phyloP scores from a whole-genome alignment of 2,797 vertebrate species.

The Gymnothorax reevesii region DNA sequence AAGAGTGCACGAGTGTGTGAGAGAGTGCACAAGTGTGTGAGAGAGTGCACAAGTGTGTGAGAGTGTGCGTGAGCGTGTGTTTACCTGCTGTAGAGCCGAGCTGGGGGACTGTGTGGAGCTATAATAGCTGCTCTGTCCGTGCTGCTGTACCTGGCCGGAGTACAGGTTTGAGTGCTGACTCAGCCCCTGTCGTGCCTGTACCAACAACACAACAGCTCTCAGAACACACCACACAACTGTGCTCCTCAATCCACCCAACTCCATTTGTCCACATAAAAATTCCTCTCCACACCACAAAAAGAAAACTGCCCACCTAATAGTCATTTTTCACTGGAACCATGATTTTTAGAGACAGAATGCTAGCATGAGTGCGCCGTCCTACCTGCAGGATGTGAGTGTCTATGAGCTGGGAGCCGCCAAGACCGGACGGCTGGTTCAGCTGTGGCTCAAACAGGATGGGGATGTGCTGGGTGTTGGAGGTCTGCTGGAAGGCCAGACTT shows the following conservation, averaged over 20 bases:
- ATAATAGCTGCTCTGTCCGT: conserved; percentile 95
- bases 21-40: not conserved
- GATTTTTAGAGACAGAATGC: not conserved
- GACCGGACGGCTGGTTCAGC: conserved; percentile 90
- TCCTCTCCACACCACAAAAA: not conserved
- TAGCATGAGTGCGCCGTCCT: conserved; percentile 21
- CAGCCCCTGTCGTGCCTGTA: conserved; percentile 90
- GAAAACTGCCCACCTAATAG: not conserved
- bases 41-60: not conserved
- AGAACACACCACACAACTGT: not conserved
- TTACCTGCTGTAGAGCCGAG: conserved; percentile 94
- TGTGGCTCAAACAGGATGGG: conserved; percentile 96
- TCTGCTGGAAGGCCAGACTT: conserved; percentile 91
- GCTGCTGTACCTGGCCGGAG: conserved; percentile 94
- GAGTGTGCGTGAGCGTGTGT: conserved; percentile 51
- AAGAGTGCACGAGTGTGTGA: conserved; percentile 40
- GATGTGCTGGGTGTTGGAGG: conserved; percentile 91
- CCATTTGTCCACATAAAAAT: not conserved
- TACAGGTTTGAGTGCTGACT: conserved; percentile 97
- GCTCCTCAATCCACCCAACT: no score
- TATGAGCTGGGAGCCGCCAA: conserved; percentile 93
- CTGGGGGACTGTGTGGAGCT: conserved; percentile 92
- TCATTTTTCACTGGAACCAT: no score
- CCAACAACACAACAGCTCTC: not conserved
- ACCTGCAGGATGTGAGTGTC: conserved; percentile 97